Evolutionary conservation across 2,797 vertebrate species (phyloP).

Genomic region (Discoglossus pictus): DNA sequence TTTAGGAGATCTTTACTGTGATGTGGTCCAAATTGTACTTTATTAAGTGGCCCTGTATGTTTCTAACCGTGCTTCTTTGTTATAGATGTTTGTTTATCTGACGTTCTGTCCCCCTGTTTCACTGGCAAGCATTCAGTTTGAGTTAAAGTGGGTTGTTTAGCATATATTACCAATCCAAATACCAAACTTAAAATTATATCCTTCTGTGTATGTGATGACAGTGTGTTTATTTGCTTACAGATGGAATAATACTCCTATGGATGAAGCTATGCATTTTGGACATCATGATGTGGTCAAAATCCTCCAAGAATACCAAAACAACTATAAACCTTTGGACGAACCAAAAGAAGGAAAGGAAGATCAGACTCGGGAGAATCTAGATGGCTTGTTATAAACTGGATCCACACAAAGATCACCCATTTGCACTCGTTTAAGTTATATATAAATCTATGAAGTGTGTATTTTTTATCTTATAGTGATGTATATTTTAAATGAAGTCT

Average conservation of each 20-base stretch:
- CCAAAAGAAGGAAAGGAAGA: slow-evolving; percentile 72
- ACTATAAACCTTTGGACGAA: slow-evolving; percentile 83
- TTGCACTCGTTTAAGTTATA: slow-evolving; percentile 68
- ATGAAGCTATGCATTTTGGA: slow-evolving; percentile 95
- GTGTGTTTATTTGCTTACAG: slow-evolving; percentile 61
- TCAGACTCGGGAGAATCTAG: slow-evolving; percentile 89
- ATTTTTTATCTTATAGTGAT: slow-evolving; percentile 73
- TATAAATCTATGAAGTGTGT: slow-evolving; percentile 70
- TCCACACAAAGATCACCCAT: slow-evolving; percentile 16
- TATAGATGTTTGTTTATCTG: too few relatives aligned
- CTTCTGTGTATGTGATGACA: too few relatives aligned
- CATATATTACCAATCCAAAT: too few relatives aligned
- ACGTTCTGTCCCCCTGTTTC: too few relatives aligned
- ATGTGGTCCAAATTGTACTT: too few relatives aligned
- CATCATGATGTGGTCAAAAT: slow-evolving; percentile 96
- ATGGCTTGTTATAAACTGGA: slow-evolving; percentile 82
- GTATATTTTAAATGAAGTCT: slow-evolving; percentile 67
- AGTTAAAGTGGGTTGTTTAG: too few relatives aligned
- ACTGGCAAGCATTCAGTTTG: too few relatives aligned
- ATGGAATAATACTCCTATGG: slow-evolving; percentile 98
- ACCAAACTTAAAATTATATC: too few relatives aligned
- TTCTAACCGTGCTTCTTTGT: too few relatives aligned
- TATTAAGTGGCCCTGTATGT: too few relatives aligned
- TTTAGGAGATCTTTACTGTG: too few relatives aligned
- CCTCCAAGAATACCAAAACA: slow-evolving; percentile 89